Evolutionary conservation across 2,113 vertebrate genomes (phyloP), one percentile per base, ranked within the genome.

Genomic region (Muscicapa adusta): DNA sequence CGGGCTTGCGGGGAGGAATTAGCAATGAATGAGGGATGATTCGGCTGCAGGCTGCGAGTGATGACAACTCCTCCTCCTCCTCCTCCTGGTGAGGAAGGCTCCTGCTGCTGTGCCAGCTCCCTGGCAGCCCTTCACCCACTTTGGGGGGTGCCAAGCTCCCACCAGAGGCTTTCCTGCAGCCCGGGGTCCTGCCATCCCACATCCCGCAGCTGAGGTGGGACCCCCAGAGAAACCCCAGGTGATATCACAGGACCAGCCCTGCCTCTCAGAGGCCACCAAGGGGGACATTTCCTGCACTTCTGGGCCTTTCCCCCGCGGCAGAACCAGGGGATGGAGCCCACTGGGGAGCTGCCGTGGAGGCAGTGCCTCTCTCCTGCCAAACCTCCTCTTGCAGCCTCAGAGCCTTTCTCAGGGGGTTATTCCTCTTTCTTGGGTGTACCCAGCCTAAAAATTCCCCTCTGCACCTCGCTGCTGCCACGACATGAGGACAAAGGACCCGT

Each of bases 241-340:
- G 71, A 17, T 1, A 7, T 12, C 33, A 4, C 78, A 79, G 36
- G 42, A 18, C 17, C 50, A 17, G 48, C 34, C 2, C 54, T 31
- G 45, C 54, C 47, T 51, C 57, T 67, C 43, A 4, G 42, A 65
- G 31, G 31, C 18, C 50, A 17, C 56, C 56, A 14, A 54, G 13
- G 24, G 10, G 10, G 28, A 12, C 28, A 23, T 56, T 18, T n/a
- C 60, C 53, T 33, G 45, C 17, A 5, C 3, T 67, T 6, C 4
- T 15, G 70, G 26, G 45, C 51, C 65, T 42, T 10, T 34, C 47
- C 22, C 13, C 26, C 40, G 2, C 0, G 26, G 17, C 65, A 87
- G 18, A 8, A 3, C 0, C 12, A 72, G 45, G 34, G 62, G 58
- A 53, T 20, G 82, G 70, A 61, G 61, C 2, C 0, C 19, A 0